Conservation (phyloP, 2,797 vertebrate species). For the Cetoscarus ocellatus region DNA sequence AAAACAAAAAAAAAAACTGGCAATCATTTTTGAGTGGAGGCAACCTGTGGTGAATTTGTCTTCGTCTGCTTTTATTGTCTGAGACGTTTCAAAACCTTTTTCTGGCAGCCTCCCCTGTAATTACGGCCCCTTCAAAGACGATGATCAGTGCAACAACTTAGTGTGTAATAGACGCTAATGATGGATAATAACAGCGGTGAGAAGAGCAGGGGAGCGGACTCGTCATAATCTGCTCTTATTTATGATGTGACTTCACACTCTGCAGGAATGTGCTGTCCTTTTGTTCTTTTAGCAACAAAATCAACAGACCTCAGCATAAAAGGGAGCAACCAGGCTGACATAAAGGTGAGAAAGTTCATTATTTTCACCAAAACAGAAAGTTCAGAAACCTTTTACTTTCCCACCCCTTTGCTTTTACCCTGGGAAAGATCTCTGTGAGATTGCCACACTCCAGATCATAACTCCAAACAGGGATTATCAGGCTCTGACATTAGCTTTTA, state of each 20-base stretch:
- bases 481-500: constrained; percentile 53
- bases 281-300: constrained; percentile 48
- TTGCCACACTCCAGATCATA: constrained; percentile 47
- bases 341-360: constrained; percentile 27
- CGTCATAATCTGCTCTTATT: constrained; percentile 43
- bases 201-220: constrained; percentile 30
- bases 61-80: constrained; percentile 72
- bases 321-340: constrained; percentile 18
- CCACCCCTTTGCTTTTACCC: constrained; percentile 23
- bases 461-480: constrained; percentile 56
- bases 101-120: constrained; percentile 67
- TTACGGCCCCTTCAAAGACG: constrained; percentile 72
- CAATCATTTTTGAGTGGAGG: constrained; percentile 40
- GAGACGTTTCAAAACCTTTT: constrained; percentile 64
- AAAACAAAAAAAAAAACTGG: constrained; percentile 15
- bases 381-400: constrained; percentile 53
- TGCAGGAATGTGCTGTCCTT: constrained; percentile 41
- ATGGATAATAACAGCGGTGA: constrained; percentile 67
- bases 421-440: constrained; percentile 60
- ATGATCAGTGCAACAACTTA: constrained; percentile 67
- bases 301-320: constrained; percentile 27
- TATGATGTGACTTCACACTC: constrained; percentile 47
- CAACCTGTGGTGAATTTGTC: constrained; percentile 71
- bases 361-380: constrained; percentile 3
- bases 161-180: constrained; percentile 73